Base-by-base conservation (phyloP, 2,797 vertebrate genomes). In the Strix occidentalis region DNA sequence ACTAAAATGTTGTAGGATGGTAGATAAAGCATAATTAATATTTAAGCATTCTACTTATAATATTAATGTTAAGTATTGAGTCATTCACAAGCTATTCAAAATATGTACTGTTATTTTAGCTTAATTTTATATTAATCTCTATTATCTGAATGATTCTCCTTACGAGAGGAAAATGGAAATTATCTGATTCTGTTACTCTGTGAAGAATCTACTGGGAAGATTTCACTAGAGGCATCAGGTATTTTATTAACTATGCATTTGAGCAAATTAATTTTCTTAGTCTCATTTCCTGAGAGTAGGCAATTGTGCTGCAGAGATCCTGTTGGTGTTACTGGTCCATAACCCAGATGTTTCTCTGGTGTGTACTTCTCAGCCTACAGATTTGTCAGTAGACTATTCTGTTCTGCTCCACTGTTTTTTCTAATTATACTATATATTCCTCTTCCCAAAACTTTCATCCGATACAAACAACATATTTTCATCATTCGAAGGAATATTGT, bases 391-490 rank as follows among this genome's bases (percentile, higher is more conserved):
- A 56, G 65, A 24, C 26, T 57, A 29, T 57, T 78, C 45, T 29
- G 65, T 93, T 93, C 84, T 90, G 79, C 82, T 93, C 35, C 68
- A 35, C 21, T 83, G 64, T 63, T 74, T 81, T 89, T 91, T 48
- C 83, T 84, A 66, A 65, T 95, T 78, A 81, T 35, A 16, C 12
- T 26, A 17, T 54, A 63, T 53, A 69, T 70, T 65, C 13, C 10
- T 78, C 29, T 68, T 68, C 69, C 26, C 9, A 9, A n/a, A 74
- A 58, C 29, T 75, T 68, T 63, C 12, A 66, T 60, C 29, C 17
- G 9, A 41, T 60, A 23, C 12, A 89, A 92, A 79, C 37, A 63
- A 71, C 19, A 2, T 12, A 11, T 79, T 84, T 82, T 39, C 31
- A 18, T 87, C 14, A 48, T 87, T 11, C 69, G 61, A 51, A 43